phyloP scores from a whole-genome alignment of 2,888 invertebrate genomes.

The Eretmocerus hayati region DNA sequence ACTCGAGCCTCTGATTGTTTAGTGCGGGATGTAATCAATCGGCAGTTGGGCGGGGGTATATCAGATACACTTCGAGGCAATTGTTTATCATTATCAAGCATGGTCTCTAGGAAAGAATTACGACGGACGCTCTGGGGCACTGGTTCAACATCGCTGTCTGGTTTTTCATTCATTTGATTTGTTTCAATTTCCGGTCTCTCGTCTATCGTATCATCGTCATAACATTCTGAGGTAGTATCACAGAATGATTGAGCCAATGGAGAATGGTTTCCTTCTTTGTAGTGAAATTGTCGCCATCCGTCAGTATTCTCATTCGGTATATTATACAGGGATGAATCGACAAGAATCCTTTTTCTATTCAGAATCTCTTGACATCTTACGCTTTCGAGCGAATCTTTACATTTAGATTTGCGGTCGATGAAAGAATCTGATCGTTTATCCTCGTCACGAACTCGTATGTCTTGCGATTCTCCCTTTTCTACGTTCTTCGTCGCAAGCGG shows the following conservation, averaged over 20 bases:
- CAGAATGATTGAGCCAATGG: background rate
- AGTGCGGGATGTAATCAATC: slow-evolving; percentile 28
- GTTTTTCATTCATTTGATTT: background rate
- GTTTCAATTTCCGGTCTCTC: background rate
- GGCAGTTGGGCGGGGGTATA: slow-evolving; percentile 18
- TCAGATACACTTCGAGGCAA: slow-evolving; percentile 2
- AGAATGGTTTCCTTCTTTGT: background rate
- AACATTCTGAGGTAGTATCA: background rate
- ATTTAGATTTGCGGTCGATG: background rate
- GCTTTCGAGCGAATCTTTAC: background rate
- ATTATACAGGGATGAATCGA: slow-evolving; percentile 23
- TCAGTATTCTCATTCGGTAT: slow-evolving; percentile 23
- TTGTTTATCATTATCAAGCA: slow-evolving; percentile 26
- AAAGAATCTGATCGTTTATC: background rate
- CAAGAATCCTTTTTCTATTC: slow-evolving; percentile 15
- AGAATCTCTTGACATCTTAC: background rate
- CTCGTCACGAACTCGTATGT: background rate
- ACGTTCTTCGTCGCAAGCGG: background rate
- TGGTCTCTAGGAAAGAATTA: slow-evolving; percentile 37
- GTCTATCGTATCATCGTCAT: slow-evolving; percentile 2
- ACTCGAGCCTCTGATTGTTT: slow-evolving; percentile 14
- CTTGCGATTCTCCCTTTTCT: background rate
- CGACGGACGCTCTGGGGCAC: slow-evolving; percentile 23
- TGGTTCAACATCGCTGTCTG: slow-evolving; percentile 13
- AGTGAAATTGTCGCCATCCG: slow-evolving; percentile 8